phyloP scores from a whole-genome alignment of 2,888 invertebrate genomes.

The Plutella xylostella region DNA sequence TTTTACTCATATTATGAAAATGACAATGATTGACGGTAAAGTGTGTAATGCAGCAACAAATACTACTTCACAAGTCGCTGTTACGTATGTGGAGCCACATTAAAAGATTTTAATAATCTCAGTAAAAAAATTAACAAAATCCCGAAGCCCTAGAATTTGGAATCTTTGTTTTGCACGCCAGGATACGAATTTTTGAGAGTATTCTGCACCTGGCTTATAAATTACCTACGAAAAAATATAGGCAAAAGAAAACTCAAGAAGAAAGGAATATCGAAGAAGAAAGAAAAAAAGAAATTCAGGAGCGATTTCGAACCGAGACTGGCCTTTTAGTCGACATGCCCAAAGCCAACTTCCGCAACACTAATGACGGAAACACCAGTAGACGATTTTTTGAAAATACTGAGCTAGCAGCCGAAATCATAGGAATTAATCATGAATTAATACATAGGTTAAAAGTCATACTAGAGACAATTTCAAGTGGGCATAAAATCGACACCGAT shows the following conservation, averaged over 20 bases:
- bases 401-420: conserved; percentile 22
- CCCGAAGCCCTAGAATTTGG: conserved; percentile 11
- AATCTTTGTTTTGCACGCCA: conserved; percentile 26
- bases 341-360: conserved; percentile 22
- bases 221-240: conserved; percentile 20
- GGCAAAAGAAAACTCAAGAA: conserved; percentile 15
- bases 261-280: conserved; percentile 16
- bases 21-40: conserved; percentile 28
- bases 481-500: conserved; percentile 9
- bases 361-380: conserved; percentile 22
- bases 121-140: background rate
- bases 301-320: conserved; percentile 20
- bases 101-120: conserved; percentile 19
- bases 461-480: conserved; percentile 21
- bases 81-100: conserved; percentile 3
- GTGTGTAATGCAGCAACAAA: conserved; percentile 27
- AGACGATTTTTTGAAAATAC: conserved; percentile 25
- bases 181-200: conserved; percentile 18
- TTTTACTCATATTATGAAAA: background rate
- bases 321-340: conserved; percentile 28
- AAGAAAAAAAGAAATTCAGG: conserved; percentile 17
- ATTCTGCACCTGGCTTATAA: conserved; percentile 19
- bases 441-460: conserved; percentile 23
- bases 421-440: conserved; percentile 19
- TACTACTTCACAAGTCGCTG: conserved; percentile 6